Conservation (phyloP, 2,113 vertebrate species). For the Callaeas wilsoni region DNA sequence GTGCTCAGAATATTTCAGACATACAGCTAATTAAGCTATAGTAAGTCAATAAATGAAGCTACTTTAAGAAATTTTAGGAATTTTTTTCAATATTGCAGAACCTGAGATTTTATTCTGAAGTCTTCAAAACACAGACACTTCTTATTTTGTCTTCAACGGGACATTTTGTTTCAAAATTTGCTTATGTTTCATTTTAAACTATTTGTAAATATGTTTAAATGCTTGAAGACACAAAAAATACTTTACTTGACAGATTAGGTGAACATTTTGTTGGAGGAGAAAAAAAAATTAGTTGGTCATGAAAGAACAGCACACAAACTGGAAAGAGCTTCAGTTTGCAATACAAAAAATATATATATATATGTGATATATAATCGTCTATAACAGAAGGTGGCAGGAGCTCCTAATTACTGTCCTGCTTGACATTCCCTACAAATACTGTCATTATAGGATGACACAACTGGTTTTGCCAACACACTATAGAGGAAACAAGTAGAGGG, state of each 20-base stretch:
- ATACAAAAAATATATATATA: not conserved
- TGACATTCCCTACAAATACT: not conserved
- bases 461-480: not conserved
- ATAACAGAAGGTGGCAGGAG: not conserved
- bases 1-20: not conserved
- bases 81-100: not conserved
- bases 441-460: not conserved
- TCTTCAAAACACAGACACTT: not conserved
- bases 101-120: not conserved
- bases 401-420: not conserved
- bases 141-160: not conserved
- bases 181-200: not conserved
- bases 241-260: not conserved
- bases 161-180: not conserved
- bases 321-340: not conserved
- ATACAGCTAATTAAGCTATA: not conserved
- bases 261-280: not conserved
- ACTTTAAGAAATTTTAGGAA: not conserved
- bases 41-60: not conserved
- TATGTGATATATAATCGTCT: not conserved
- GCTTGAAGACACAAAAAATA: not conserved
- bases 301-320: not conserved
- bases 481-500: not conserved
- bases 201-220: not conserved
- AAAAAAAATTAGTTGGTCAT: not conserved